Conservation (phyloP, 2,797 vertebrate genomes). For the Sitta carolinensis region DNA sequence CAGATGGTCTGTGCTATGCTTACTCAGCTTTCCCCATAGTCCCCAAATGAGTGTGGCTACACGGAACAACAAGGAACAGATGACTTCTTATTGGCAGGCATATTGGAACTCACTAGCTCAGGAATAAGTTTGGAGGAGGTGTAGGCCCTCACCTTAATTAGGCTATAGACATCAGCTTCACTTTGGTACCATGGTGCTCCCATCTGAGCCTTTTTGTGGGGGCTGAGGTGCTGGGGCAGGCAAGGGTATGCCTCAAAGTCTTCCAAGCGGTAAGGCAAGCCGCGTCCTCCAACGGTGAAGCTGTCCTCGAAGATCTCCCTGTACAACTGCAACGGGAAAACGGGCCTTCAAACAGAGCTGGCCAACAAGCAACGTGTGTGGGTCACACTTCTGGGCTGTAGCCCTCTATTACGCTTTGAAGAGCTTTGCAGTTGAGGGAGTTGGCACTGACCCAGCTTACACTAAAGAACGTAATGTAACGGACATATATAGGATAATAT, state of each 20-base stretch:
- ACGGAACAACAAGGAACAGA: not conserved
- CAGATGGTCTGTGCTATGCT: not conserved
- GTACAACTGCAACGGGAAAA: conserved; percentile 15
- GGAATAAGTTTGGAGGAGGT: not conserved
- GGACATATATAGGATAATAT: not conserved
- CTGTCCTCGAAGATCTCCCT: rapidly evolving
- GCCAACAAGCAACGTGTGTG: not conserved
- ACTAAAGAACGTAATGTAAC: not conserved
- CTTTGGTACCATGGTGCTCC: conserved; percentile 55
- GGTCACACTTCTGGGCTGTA: not conserved
- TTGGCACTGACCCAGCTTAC: not conserved
- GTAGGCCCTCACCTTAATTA: conserved; percentile 51
- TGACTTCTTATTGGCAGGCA: not conserved
- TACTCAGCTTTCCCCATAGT: not conserved
- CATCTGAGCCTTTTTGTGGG: not conserved
- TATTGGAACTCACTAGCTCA: not conserved
- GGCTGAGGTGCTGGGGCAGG: not conserved
- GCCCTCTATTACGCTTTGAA: not conserved
- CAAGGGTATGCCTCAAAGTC: conserved; percentile 66
- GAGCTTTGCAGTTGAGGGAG: not conserved
- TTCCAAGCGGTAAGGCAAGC: conserved; percentile 53
- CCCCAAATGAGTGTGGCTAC: not conserved
- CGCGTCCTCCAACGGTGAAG: not conserved
- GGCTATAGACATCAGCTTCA: conserved; percentile 54
- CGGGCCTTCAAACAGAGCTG: not conserved